These are phyloP conservation scores for Laterallus jamaicensis DNA, from an alignment of 2,113 vertebrate species.

Conservation along the genomic window DNA sequence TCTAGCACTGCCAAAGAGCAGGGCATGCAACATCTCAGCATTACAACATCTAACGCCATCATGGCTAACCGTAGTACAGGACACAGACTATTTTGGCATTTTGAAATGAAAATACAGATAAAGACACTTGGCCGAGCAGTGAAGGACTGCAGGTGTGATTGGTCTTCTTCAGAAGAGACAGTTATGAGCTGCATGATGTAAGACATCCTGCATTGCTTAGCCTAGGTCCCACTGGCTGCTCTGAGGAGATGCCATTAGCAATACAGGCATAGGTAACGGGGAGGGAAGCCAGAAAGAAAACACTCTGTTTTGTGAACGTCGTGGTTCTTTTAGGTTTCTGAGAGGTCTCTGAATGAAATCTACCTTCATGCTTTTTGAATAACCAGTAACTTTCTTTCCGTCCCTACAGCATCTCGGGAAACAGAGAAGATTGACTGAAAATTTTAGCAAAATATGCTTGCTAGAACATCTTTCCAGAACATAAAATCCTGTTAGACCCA, in stretches of 20 bases:
- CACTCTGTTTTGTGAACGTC: neutral
- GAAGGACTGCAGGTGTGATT: neutral
- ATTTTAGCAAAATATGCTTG: neutral
- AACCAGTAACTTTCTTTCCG: neutral
- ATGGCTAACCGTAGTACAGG: neutral
- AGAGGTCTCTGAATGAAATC: neutral
- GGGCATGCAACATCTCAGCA: neutral
- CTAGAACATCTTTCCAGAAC: neutral
- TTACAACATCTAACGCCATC: neutral
- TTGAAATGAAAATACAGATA: neutral
- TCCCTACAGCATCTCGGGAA: neutral
- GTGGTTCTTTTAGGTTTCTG: neutral
- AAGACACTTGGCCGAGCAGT: neutral
- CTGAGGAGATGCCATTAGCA: neutral
- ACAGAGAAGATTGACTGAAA: neutral
- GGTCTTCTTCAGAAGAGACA: neutral
- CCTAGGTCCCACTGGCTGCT: neutral
- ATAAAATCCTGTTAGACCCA: neutral
- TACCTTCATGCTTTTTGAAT: neutral
- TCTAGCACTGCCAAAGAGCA: neutral
- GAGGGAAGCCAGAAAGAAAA: neutral
- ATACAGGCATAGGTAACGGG: neutral
- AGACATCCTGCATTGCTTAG: neutral
- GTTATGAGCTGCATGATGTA: neutral
- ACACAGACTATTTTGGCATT: neutral